Evolutionary conservation across 2,888 invertebrate genomes (phyloP).

Genomic region (Pandemis cinnamomeana): DNA sequence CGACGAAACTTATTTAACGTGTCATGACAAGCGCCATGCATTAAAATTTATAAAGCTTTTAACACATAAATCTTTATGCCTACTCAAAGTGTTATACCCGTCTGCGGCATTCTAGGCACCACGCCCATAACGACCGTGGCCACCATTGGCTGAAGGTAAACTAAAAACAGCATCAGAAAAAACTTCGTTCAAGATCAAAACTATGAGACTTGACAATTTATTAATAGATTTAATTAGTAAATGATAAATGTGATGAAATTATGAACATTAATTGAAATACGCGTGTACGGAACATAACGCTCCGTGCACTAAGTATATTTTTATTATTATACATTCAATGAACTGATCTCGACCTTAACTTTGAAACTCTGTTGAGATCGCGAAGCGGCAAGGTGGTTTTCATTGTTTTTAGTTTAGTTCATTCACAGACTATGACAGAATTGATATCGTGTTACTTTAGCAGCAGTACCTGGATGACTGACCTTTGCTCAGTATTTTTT

Average conservation of each 20-base stretch:
- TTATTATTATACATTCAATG: too few relatives aligned
- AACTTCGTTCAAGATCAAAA: slow-evolving; percentile 6
- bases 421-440: background rate
- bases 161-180: background rate
- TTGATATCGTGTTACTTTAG: background rate
- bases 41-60: slow-evolving; percentile 52
- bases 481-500: too few relatives aligned
- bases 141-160: background rate
- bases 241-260: slow-evolving; percentile 2
- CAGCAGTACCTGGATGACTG: too few relatives aligned
- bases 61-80: slow-evolving; percentile 54
- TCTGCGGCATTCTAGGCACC: slow-evolving; percentile 1
- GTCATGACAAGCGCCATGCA: slow-evolving; percentile 47
- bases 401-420: background rate
- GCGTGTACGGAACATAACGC: too few relatives aligned
- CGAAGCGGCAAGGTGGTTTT: background rate
- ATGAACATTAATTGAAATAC: background rate
- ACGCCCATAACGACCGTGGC: slow-evolving; percentile 3
- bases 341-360: background rate
- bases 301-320: too few relatives aligned
- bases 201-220: slow-evolving; percentile 20
- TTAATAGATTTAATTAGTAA: background rate
- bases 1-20: slow-evolving; percentile 51
- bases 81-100: slow-evolving; percentile 43
- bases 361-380: background rate